Evolutionary conservation across 2,888 invertebrate species (phyloP).

Genomic region (Drosophila ochracea): DNA sequence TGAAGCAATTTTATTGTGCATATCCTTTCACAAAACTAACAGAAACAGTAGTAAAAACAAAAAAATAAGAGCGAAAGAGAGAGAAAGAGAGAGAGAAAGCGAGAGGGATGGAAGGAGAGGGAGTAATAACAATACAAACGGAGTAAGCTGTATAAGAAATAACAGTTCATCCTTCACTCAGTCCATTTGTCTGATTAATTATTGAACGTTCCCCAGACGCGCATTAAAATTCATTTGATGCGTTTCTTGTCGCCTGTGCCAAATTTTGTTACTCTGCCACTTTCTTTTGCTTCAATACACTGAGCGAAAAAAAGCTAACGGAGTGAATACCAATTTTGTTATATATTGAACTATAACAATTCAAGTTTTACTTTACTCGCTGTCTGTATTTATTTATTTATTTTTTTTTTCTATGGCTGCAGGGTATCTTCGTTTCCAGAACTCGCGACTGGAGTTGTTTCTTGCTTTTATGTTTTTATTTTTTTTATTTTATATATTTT

Average conservation of each 20-base stretch:
- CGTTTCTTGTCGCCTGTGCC: conserved; percentile 70
- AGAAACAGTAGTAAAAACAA: neutral
- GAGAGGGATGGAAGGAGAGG: neutral
- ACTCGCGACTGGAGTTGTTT: conserved; percentile 1
- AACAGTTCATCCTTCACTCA: conserved; percentile 25
- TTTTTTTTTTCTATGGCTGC: neutral
- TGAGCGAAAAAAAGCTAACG: neutral
- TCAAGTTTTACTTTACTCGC: neutral
- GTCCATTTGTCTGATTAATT: conserved; percentile 69
- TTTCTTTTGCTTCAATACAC: conserved; percentile 16
- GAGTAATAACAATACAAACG: conserved; percentile 6
- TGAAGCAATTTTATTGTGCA: conserved; percentile 14
- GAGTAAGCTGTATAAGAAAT: conserved; percentile 10
- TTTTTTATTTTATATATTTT: neutral
- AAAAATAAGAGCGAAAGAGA: neutral
- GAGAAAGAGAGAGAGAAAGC: neutral
- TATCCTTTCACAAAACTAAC: conserved; percentile 1
- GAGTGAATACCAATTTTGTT: neutral
- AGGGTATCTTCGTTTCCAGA: conserved; percentile 1
- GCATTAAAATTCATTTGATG: conserved; percentile 75
- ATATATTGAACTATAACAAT: neutral
- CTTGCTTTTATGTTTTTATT: neutral
- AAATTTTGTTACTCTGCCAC: conserved; percentile 35
- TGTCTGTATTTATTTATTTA: neutral
- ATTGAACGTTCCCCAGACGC: conserved; percentile 63